These are phyloP conservation scores for Ophion obscuratus DNA, from an alignment of 2,888 invertebrate genomes.

Conservation along the genomic window DNA sequence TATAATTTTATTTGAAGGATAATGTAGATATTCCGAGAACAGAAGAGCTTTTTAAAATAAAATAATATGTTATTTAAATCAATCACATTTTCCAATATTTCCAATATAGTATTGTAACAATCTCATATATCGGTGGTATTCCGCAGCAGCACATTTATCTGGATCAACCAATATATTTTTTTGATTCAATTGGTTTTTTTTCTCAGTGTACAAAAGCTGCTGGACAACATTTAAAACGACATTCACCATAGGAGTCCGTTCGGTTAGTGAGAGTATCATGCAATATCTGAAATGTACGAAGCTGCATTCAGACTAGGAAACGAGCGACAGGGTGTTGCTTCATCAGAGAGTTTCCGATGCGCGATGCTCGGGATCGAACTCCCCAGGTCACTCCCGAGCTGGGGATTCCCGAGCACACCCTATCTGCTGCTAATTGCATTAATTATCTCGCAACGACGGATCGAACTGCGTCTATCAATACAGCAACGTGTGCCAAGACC, in stretches of 20 bases:
- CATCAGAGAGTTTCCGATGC: conserved; percentile 22
- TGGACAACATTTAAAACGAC: not conserved
- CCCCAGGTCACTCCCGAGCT: conserved; percentile 2
- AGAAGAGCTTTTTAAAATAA: too few relatives aligned
- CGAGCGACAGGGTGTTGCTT: not conserved
- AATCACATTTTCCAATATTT: too few relatives aligned
- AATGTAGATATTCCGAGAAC: too few relatives aligned
- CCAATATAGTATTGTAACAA: too few relatives aligned
- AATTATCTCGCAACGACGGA: conserved; percentile 68
- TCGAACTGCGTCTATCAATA: conserved; percentile 32
- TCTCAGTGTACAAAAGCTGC: too few relatives aligned
- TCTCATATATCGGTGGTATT: too few relatives aligned
- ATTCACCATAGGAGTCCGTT: not conserved
- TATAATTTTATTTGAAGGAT: too few relatives aligned
- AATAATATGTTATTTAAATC: too few relatives aligned
- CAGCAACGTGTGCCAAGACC: conserved; percentile 25
- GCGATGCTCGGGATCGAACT: conserved; percentile 1
- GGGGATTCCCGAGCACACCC: conserved; percentile 27
- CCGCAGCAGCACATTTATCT: too few relatives aligned
- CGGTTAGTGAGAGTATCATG: not conserved
- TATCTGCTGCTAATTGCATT: conserved; percentile 72
- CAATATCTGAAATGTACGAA: not conserved
- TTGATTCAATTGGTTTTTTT: too few relatives aligned
- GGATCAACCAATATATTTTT: too few relatives aligned
- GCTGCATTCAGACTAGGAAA: too few relatives aligned